phyloP scores from a whole-genome alignment of 2,888 invertebrate genomes.

The Exocentrus adspersus region DNA sequence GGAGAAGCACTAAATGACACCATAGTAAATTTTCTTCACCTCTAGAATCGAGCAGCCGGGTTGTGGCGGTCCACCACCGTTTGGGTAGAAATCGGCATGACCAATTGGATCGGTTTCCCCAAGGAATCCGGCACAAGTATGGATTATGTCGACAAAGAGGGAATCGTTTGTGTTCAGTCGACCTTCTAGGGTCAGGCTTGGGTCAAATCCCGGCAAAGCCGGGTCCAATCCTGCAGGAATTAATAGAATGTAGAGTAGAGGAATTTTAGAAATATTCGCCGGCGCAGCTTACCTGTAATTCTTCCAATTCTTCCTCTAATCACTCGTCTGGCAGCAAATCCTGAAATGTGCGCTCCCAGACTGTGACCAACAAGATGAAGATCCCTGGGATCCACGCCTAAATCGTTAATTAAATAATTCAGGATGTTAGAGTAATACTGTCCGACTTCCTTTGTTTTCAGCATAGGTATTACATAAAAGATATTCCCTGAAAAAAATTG shows the following conservation, averaged over 20 bases:
- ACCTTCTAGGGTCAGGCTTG: constrained; percentile 60
- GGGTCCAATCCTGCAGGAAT: constrained; percentile 69
- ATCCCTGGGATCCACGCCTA: constrained; percentile 57
- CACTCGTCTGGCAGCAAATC: constrained; percentile 59
- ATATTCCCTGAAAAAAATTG: constrained; percentile 44
- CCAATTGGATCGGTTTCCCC: constrained; percentile 73
- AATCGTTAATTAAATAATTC: constrained; percentile 55
- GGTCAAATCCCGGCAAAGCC: constrained; percentile 73
- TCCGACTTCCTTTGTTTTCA: constrained; percentile 65
- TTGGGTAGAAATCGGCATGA: constrained; percentile 80
- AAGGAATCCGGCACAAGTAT: constrained; percentile 74
- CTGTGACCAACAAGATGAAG: constrained; percentile 71
- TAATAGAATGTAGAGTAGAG: too few species aligned
- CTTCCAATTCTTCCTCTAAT: constrained; percentile 66
- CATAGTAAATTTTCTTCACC: constrained; percentile 33
- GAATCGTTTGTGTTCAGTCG: constrained; percentile 74
- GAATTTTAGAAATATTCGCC: too few species aligned
- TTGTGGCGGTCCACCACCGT: constrained; percentile 73
- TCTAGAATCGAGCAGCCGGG: constrained; percentile 70
- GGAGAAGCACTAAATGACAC: too few species aligned
- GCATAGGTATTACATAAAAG: constrained; percentile 56
- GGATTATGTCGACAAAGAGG: constrained; percentile 79
- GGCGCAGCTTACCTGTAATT: constrained; percentile 74
- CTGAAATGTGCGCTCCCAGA: constrained; percentile 68
- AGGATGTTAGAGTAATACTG: constrained; percentile 65